Evolutionary conservation across 2,113 vertebrate genomes (phyloP).

Genomic region (Gobio gobio): DNA sequence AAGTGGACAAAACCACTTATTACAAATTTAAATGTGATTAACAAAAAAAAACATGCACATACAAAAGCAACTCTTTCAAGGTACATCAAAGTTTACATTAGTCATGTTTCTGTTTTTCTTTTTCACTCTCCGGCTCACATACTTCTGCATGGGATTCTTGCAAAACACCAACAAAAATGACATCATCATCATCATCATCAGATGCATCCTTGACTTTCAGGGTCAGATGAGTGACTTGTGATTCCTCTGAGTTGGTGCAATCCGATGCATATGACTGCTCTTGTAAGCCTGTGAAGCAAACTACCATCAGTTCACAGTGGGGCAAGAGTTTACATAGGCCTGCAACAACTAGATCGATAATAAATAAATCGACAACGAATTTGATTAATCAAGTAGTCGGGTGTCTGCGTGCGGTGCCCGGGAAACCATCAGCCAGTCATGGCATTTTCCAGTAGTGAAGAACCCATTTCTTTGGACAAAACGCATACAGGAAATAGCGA

Average conservation of each 20-base stretch:
- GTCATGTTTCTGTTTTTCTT: slow-evolving; percentile 18
- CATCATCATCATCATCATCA: slow-evolving; percentile 57
- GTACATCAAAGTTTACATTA: slow-evolving; percentile 4
- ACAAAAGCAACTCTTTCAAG: background rate
- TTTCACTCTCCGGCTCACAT: background rate
- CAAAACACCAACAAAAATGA: slow-evolving; percentile 52
- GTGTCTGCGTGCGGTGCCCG: too few species aligned
- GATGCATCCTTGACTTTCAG: slow-evolving; percentile 50
- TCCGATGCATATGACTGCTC: background rate
- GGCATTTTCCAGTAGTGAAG: too few species aligned
- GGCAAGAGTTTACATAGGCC: too few species aligned
- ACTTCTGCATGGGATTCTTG: background rate
- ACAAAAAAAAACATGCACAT: background rate
- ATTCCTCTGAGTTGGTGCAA: slow-evolving; percentile 52
- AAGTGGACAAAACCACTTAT: background rate
- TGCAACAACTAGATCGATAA: too few species aligned
- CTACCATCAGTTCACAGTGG: background rate
- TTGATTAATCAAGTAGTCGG: too few species aligned
- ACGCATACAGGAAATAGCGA: too few species aligned
- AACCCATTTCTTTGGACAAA: too few species aligned
- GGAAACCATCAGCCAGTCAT: too few species aligned
- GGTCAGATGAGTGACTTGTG: slow-evolving; percentile 58
- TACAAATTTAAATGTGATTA: background rate
- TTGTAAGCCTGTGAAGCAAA: slow-evolving; percentile 24
- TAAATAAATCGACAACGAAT: too few species aligned